Evolutionary conservation across 2,797 vertebrate genomes (phyloP), one percentile per base, ranked within the genome.

Genomic region (Thunnus albacares): DNA sequence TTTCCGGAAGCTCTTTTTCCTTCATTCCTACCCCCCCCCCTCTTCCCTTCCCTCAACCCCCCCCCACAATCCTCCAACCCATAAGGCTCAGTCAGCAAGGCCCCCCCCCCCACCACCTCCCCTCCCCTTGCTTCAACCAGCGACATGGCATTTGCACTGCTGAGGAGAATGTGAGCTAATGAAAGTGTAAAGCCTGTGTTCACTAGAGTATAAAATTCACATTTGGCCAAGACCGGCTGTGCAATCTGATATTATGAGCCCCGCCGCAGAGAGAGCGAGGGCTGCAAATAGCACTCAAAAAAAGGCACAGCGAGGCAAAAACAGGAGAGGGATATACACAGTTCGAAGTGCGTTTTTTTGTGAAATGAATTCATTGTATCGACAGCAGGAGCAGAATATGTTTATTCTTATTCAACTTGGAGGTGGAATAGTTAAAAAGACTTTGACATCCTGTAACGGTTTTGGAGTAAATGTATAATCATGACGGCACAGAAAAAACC

Each of bases 161-260:
- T 96, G 94, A 93, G 89, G 91, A 95, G 94, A 96, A 96, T 96
- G 94, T 93, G 96, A 96, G 94, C 96, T 96, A 96, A 97, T 96
- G 96, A 97, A 96, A 95, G 94, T 95, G 94, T 93, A 95, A 96
- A 94, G 95, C 94, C 95, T 93, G 95, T 93, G 95, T 94, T 96
- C 93, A 95, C 85, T 92, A 92, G 94, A 96, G 95, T 94, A 96
- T 96, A 97, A 96, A 97, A 96, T 96, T 96, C 94, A 93, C 95
- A 95, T 96, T 96, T 90, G 94, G 95, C 92, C 86, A 86, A 65
- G 92, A 92, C 89, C 87, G 94, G 95, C 94, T 93, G 90, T 83
- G 95, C 95, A 97, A 96, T 94, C 90, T 95, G 95, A 96, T 96
- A 96, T 94, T 89, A 97, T 88, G 95, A 95, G 94, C 90, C 72